Evolutionary conservation across 2,888 invertebrate genomes (phyloP).

Genomic region (Antheraea assamensis): DNA sequence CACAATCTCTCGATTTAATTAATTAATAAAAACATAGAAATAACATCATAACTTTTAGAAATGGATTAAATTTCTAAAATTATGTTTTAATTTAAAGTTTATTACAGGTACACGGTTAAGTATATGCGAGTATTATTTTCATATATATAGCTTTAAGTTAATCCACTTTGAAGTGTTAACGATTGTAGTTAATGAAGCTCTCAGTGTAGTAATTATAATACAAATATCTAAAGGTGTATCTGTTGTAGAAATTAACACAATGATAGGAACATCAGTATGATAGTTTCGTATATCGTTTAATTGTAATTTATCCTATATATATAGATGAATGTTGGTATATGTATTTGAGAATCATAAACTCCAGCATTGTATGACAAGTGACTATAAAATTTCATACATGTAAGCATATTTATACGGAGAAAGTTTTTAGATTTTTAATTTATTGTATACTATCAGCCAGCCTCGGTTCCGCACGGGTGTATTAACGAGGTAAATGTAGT

Average conservation of each 20-base stretch:
- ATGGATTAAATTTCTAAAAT: slow-evolving; percentile 1
- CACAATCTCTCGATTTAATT: neutral
- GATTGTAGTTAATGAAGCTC: slow-evolving; percentile 41
- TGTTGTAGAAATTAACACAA: slow-evolving; percentile 15
- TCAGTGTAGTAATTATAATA: slow-evolving; percentile 35
- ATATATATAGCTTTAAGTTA: slow-evolving; percentile 18
- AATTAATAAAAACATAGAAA: neutral
- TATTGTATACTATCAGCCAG: too few species aligned
- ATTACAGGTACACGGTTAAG: neutral
- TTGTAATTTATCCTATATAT: too few species aligned
- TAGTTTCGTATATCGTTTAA: neutral
- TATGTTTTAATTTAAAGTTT: neutral
- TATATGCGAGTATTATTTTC: neutral
- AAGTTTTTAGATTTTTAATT: too few species aligned
- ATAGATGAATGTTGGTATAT: too few species aligned
- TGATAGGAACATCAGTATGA: neutral
- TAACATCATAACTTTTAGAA: too few species aligned
- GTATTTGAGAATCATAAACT: too few species aligned
- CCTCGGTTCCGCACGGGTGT: too few species aligned
- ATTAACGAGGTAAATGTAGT: too few species aligned
- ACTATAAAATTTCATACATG: too few species aligned
- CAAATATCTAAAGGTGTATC: slow-evolving; percentile 22
- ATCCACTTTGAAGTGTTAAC: slow-evolving; percentile 32
- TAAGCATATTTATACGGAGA: too few species aligned
- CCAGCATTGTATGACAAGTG: too few species aligned